Evolutionary conservation across 2,888 invertebrate genomes (phyloP).

Genomic region (Ophonus ardosiacus): DNA sequence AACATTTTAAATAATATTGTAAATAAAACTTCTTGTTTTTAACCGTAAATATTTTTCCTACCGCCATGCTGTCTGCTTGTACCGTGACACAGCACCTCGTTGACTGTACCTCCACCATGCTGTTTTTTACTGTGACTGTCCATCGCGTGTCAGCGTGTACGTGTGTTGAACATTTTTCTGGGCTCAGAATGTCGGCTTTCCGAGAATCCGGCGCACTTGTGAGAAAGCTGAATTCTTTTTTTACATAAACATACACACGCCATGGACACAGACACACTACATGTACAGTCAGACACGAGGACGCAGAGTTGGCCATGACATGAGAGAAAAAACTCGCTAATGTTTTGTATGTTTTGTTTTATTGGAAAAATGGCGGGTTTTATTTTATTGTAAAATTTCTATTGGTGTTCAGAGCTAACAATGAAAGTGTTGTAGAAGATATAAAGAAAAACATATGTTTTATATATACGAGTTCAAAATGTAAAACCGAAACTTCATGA

Average conservation of each 20-base stretch:
- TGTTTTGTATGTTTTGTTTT: constrained; percentile 41
- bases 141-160: constrained; percentile 74
- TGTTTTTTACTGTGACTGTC: constrained; percentile 68
- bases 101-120: constrained; percentile 34
- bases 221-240: constrained; percentile 75
- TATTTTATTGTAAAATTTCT: neutral
- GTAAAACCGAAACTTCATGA: neutral
- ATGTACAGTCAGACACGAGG: constrained; percentile 17
- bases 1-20: neutral
- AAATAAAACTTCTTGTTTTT: neutral
- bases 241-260: constrained; percentile 60
- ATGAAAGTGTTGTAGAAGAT: neutral
- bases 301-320: constrained; percentile 52
- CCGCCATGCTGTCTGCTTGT: constrained; percentile 20
- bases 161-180: constrained; percentile 75
- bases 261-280: constrained; percentile 32
- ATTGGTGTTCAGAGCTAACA: neutral
- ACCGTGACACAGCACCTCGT: neutral
- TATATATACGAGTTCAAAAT: neutral
- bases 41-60: neutral
- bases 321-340: constrained; percentile 37
- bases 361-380: constrained; percentile 8
- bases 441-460: neutral
- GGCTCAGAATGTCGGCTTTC: constrained; percentile 75
- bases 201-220: constrained; percentile 75